Percentiles rank a stretch among this genome's conserved stretches.
Conservation (phyloP, 2,888 invertebrate genomes). For the Brachyptera risi region DNA sequence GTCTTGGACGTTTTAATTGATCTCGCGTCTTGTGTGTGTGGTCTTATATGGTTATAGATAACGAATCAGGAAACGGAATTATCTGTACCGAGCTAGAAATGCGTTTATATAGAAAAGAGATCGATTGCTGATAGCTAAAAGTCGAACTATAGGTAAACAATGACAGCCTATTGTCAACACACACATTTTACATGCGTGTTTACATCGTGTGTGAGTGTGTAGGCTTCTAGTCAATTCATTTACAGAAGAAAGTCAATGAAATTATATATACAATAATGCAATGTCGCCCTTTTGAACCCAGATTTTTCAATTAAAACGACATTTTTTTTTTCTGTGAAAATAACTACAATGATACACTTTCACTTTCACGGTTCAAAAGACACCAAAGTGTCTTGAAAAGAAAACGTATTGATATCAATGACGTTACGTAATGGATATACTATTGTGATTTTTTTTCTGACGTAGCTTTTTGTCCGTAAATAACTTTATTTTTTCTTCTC, state of each 20-base stretch:
- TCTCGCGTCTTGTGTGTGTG: background rate
- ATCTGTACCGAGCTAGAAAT: background rate
- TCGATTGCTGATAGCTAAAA: no score
- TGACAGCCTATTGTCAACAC: background rate
- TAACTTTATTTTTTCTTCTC: no score
- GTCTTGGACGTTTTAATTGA: background rate
- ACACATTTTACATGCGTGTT: background rate
- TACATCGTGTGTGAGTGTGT: background rate
- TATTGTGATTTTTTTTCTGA: constrained; percentile 9
- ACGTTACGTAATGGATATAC: constrained; percentile 12
- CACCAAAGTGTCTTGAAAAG: no score
- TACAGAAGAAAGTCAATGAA: background rate
- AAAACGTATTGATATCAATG: constrained; percentile 15
- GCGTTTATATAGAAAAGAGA: background rate
- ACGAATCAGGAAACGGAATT: constrained; percentile 7
- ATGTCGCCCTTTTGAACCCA: background rate
- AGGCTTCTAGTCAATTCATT: background rate
- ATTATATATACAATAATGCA: background rate
- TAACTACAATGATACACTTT: background rate
- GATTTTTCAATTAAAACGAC: background rate
- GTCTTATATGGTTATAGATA: constrained; percentile 7
- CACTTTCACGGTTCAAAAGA: constrained; percentile 17
- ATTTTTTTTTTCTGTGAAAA: background rate
- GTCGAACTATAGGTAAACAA: background rate
- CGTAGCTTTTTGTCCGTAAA: no score